Evolutionary conservation across 2,113 vertebrate species (phyloP).

Genomic region (Equus przewalskii): DNA sequence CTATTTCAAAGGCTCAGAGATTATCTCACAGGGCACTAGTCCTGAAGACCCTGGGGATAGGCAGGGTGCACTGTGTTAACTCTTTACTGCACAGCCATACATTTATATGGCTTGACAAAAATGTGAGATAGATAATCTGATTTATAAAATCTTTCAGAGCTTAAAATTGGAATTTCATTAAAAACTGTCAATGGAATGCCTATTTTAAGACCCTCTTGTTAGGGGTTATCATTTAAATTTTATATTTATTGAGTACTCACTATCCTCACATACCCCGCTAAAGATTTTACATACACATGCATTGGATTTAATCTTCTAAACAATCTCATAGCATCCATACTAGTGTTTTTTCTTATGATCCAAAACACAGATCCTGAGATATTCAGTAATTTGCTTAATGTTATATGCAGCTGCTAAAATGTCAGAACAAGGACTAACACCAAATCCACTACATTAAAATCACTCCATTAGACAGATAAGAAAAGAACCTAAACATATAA

Average conservation of each 20-base stretch:
- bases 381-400: not conserved
- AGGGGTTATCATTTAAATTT: no score
- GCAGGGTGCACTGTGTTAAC: not conserved
- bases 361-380: not conserved
- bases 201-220: not conserved
- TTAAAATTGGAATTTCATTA: not conserved
- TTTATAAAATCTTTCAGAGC: not conserved
- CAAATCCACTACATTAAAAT: not conserved
- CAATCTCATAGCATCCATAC: no score
- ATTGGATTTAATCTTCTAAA: not conserved
- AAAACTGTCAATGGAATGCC: not conserved
- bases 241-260: not conserved
- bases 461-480: not conserved
- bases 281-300: no score
- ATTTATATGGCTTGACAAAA: not conserved
- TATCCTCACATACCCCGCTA: fast-evolving
- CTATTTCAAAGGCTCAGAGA: not conserved
- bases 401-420: not conserved
- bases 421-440: not conserved
- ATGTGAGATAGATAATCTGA: not conserved
- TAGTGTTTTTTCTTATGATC: fast-evolving
- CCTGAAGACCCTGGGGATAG: not conserved
- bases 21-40: no score
- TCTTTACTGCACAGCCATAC: no score
- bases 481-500: no score